Base-by-base conservation (phyloP, 2,113 vertebrate genomes). In the Coptodon bakossiorum region DNA sequence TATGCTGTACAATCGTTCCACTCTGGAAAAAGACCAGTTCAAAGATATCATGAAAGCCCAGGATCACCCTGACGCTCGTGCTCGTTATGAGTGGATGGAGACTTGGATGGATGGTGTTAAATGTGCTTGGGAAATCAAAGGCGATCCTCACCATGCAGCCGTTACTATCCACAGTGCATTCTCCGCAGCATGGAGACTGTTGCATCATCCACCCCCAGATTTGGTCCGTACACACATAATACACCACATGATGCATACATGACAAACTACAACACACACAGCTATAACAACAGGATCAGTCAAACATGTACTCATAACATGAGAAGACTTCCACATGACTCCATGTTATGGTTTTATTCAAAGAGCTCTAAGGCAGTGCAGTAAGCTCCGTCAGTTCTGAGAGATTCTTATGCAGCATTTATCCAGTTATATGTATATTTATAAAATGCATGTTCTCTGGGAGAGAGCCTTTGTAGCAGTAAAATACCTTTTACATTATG, bases 401-500 rank as follows among this genome's bases (percentile, higher is more conserved):
- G 10, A 38, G 3, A 17, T 73, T 73, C 22, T 45, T 2, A 45
- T 29, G 68, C 40, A 48, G 3, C 40, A 48, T 73, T 29, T 17
- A 48, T 76, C 4, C 22, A 5, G 22, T 27, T 45, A 73, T 45
- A 27, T 48, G 14, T 17, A 29, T 29, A 76, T 76, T 76, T 48
- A 17, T 76, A 19, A 76, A 29, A 48, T 76, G 40, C 24, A 29
- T 29, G 14, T 76, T 76, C 66, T 36, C 40, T 27, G 38, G 38
- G 22, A 16, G 22, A 24, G 22, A 24, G 22, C 0, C 68, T 73
- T 17, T 27, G 13, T 29, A 48, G 22, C 0, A 5, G 24, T 29
- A 48, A 73, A 45, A 73, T 73, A 48, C 71, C 40, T 76, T 76
- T 48, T 29, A 48, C 43, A 76, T 48, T 48, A 76, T 76, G 9